Evolutionary conservation across 2,888 invertebrate species (phyloP), one percentile per base, ranked within the genome.

Genomic region (Cryptops parisi): DNA sequence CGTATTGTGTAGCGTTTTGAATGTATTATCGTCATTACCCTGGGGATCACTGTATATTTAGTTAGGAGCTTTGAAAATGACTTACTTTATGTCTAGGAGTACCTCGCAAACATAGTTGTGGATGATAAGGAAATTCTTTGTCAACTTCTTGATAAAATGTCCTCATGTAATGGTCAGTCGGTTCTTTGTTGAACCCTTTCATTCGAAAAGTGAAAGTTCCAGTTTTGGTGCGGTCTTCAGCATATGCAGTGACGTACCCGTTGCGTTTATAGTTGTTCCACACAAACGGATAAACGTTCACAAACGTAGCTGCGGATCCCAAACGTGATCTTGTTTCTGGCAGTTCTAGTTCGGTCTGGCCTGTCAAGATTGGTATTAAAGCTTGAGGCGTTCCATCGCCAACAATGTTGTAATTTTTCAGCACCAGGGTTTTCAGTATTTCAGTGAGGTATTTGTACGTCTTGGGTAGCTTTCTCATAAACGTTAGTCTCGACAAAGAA

Each of bases 181-280:
- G 94, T 60, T 80, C 80, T 2, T 75, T 68, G 33, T 76, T 70
- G 67, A 94, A 94, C 0, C 94, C 94, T 60, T 84, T 84, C 65
- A 93, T 76, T 6, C 94, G 77, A 68, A 87, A 89, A 1, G 87
- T 87, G 66, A 93, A 96, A 0, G 88, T 89, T 0, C 91, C 91
- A 23, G 83, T 77, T 62, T 76, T 72, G 0, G 87, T 84, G 60
- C 81, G 77, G 65, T 96, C 94, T 65, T 96, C 94, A 62, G 83
- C 82, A 67, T 83, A 94, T 0, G 82, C 84, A 1, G 87, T 85
- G 24, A 79, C 59, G 40, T 58, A 60, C 22, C 59, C 57, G 52
- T 47, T 59, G 3, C 65, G 9, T 19, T 46, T 9, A 23, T 22
- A 46, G 51, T 83, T 78, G 59, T 84, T 81, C 83, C 91, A 93